A percentile compares a stretch with the other conserved stretches of the same genome.
phyloP scores from a whole-genome alignment of 2,888 invertebrate genomes.

The Microplitis manilae region DNA sequence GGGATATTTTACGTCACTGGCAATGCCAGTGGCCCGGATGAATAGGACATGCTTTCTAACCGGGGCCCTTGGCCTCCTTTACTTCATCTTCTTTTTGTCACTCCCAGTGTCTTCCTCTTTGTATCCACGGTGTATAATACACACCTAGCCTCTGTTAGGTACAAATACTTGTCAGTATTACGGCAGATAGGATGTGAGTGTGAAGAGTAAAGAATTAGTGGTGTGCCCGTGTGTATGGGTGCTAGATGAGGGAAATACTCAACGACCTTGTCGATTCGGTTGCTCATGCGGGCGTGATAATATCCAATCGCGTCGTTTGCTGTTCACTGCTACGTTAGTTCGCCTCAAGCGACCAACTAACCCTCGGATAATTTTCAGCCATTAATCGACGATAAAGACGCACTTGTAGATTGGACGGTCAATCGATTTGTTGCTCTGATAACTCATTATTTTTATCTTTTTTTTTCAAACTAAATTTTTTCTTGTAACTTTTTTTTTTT shows the following conservation, averaged over 20 bases:
- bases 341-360: slow-evolving; percentile 29
- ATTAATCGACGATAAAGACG: slow-evolving; percentile 58
- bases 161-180: no score
- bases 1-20: slow-evolving; percentile 28
- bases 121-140: slow-evolving; percentile 2
- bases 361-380: slow-evolving; percentile 54
- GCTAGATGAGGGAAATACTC: slow-evolving; percentile 13
- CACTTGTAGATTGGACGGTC: slow-evolving; percentile 33
- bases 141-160: not conserved
- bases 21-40: slow-evolving; percentile 42
- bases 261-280: slow-evolving; percentile 26
- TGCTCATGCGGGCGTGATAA: slow-evolving; percentile 53
- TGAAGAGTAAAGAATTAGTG: not conserved
- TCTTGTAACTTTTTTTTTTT: no score
- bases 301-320: slow-evolving; percentile 62
- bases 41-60: slow-evolving; percentile 33
- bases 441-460: not conserved
- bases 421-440: not conserved
- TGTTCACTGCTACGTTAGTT: slow-evolving; percentile 43
- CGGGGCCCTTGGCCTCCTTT: slow-evolving; percentile 1
- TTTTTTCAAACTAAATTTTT: not conserved
- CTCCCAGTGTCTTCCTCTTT: slow-evolving; percentile 11
- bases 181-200: not conserved
- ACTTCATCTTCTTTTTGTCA: slow-evolving; percentile 12
- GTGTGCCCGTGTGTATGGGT: not conserved